Conservation (phyloP, 2,113 vertebrate species). For the Haliaeetus leucogaster region DNA sequence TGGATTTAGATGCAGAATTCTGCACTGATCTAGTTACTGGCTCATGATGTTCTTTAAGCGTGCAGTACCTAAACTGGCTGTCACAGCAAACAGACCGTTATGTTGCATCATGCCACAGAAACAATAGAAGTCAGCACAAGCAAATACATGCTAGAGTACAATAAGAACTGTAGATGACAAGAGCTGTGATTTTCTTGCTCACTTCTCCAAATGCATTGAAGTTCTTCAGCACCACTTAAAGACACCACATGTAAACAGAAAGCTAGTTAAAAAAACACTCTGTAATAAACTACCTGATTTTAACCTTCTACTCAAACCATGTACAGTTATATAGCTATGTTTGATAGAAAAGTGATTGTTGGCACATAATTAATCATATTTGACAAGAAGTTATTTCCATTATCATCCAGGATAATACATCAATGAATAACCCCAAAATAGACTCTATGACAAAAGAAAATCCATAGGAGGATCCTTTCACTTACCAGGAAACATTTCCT, state of each 20-base stretch:
- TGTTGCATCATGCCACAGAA: background rate
- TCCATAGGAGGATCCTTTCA: background rate
- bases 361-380: background rate
- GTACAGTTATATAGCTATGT: background rate
- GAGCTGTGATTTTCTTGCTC: background rate
- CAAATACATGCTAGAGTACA: background rate
- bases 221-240: background rate
- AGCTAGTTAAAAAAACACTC: background rate
- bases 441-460: conserved; percentile 14
- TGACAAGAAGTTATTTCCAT: background rate
- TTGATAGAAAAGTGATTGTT: background rate
- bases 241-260: background rate
- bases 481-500: too few species aligned
- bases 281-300: background rate
- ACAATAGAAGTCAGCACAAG: background rate
- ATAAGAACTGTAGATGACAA: background rate
- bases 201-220: background rate
- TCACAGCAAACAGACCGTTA: background rate
- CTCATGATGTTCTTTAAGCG: background rate
- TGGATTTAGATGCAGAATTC: background rate
- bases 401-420: background rate
- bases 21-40: background rate
- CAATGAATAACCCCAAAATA: background rate
- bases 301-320: background rate
- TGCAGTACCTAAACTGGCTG: background rate